A percentile compares a stretch with the other conserved stretches of the same genome.
Evolutionary conservation across 2,113 vertebrate genomes (phyloP).

Genomic region (Potamarius usumacintae): DNA sequence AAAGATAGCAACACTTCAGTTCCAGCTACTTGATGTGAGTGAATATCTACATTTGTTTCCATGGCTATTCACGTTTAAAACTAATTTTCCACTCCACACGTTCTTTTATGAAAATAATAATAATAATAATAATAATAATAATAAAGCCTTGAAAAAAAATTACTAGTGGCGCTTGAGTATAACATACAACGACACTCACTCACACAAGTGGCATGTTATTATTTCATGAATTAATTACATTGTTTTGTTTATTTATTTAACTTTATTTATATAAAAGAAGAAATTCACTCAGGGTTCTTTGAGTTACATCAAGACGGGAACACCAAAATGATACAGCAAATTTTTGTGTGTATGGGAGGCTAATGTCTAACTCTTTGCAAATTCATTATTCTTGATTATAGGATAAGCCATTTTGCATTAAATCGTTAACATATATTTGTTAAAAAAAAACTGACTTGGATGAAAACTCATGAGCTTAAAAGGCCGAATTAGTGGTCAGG

Average conservation of each 20-base stretch:
- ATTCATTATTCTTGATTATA: background rate
- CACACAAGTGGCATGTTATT: background rate
- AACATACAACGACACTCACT: background rate
- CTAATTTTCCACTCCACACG: background rate
- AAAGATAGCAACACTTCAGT: background rate
- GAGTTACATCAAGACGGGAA: background rate
- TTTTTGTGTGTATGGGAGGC: background rate
- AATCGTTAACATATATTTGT: background rate
- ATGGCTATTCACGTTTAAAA: background rate
- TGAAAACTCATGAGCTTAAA: background rate
- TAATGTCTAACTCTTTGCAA: background rate
- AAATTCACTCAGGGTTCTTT: background rate
- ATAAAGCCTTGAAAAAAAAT: constrained; percentile 21
- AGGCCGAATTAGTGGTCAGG: background rate
- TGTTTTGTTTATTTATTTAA: background rate
- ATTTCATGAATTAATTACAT: constrained; percentile 2
- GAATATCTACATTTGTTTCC: background rate
- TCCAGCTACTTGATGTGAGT: background rate
- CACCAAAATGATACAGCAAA: background rate
- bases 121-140: background rate
- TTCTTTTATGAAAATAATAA: background rate
- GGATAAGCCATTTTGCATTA: background rate
- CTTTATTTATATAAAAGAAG: constrained; percentile 10
- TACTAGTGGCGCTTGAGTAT: background rate
- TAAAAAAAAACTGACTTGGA: background rate